Conservation (phyloP, 2,888 invertebrate species). For the Physocephala rufipes region DNA sequence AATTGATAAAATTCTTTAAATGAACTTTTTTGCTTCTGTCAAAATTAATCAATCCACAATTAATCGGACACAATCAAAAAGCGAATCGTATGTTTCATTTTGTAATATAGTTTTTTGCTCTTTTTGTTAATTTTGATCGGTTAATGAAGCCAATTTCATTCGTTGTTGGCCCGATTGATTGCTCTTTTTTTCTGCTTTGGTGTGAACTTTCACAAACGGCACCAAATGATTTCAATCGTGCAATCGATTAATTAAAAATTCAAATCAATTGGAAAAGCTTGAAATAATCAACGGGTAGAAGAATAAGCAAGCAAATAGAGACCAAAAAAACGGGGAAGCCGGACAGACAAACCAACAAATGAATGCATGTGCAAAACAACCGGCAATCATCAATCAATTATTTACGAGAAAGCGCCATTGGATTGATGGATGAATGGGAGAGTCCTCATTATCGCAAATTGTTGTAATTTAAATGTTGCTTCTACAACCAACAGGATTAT, state of each 20-base stretch:
- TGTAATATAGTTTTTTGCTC: not conserved
- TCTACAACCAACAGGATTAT: not conserved
- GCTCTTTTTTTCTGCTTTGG: not conserved
- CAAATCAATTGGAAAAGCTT: slow-evolving; percentile 39
- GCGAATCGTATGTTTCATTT: not conserved
- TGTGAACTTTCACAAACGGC: slow-evolving; percentile 2
- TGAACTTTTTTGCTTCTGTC: too few species aligned
- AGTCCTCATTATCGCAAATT: slow-evolving; percentile 27
- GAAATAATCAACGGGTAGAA: slow-evolving; percentile 21
- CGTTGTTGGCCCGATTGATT: not conserved
- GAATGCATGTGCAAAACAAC: too few species aligned
- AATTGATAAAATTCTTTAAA: too few species aligned
- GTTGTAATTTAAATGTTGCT: slow-evolving; percentile 26
- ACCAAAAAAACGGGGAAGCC: too few species aligned
- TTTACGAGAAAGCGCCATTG: not conserved
- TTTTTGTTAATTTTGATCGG: not conserved
- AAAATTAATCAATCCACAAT: not conserved
- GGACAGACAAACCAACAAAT: slow-evolving; percentile 20
- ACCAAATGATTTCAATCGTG: slow-evolving; percentile 10
- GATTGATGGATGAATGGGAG: not conserved
- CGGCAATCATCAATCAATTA: slow-evolving; percentile 26
- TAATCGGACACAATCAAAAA: not conserved
- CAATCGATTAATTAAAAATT: slow-evolving; percentile 36
- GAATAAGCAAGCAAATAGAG: too few species aligned
- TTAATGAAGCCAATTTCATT: not conserved